Conservation (phyloP, 2,797 vertebrate species). For the Arnoldichthys spilopterus region DNA sequence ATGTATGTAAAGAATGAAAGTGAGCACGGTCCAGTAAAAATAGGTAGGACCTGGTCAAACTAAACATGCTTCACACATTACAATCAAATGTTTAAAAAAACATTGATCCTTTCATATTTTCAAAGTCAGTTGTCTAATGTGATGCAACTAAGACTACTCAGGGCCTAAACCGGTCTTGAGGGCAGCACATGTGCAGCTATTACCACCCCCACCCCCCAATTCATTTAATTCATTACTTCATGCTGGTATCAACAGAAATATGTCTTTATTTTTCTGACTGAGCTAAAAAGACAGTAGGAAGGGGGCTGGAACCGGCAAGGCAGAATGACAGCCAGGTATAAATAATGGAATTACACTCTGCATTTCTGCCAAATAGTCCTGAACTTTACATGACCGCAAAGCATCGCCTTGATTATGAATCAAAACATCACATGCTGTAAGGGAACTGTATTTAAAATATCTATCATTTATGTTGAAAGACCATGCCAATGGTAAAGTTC, state of each 20-base stretch:
- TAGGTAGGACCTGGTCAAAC: too few relatives aligned
- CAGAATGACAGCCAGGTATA: slow-evolving; percentile 25
- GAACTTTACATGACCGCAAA: slow-evolving; percentile 5
- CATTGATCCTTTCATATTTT: too few relatives aligned
- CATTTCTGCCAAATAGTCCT: slow-evolving; percentile 23
- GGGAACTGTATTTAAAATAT: neutral
- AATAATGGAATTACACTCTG: slow-evolving; percentile 48
- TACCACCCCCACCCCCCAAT: too few relatives aligned
- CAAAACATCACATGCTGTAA: neutral
- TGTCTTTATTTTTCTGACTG: neutral
- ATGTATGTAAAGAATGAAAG: too few relatives aligned
- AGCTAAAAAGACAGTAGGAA: slow-evolving; percentile 31
- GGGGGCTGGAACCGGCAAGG: slow-evolving; percentile 41
- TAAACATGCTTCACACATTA: too few relatives aligned
- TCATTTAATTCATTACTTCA: neutral
- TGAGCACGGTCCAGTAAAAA: too few relatives aligned
- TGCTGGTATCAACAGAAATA: neutral
- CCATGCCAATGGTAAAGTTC: too few relatives aligned
- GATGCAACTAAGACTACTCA: too few relatives aligned
- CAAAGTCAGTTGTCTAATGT: too few relatives aligned
- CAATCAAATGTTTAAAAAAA: too few relatives aligned
- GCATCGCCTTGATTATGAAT: neutral
- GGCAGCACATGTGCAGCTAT: too few relatives aligned
- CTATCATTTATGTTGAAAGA: neutral
- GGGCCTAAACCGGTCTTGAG: too few relatives aligned